Base-by-base conservation (phyloP, 64 coral and sea anemone species). In the Montipora sp. region DNA sequence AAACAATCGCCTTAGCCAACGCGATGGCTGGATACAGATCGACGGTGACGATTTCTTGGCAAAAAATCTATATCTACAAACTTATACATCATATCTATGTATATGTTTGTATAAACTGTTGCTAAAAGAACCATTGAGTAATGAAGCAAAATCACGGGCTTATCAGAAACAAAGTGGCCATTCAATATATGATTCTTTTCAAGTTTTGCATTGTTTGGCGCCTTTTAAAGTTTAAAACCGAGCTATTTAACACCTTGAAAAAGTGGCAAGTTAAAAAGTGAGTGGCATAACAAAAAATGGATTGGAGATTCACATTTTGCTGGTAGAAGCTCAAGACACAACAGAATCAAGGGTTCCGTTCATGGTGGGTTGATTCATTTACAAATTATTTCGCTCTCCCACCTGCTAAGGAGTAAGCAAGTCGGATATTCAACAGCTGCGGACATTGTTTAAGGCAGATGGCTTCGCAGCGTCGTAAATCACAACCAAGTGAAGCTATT, bases 391-490 rank as follows among this genome's bases (percentile, higher is more conserved):
- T 3, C 61, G 82, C 20, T 71, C 18, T 50, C 19, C 82, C 82
- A 85, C 82, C 82, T 85, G 82, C 82, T 57, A 5, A 1, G 20
- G 46, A 4, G 46, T 50, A 85, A 71, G 61, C 61, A 71, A 85
- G 66, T 85, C 80, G 65, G 82, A 85, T 68, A 20, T 67, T 19
- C 13, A 50, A 36, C 82, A 85, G 82, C 82, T 85, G 82, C 19
- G 19, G n/a, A 85, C 59, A 85, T 85, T 85, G 82, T 85, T 85
- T 71, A 16, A 3, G 65, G 65, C 82, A 85, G 82, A 85, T 85
- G 82, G 82, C 82, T 85, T 2, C 8, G 27, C 45, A 85, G 82
- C 59, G 18, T 14, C 12, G 71, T 49, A 85, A 69, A 85, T 84
- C 63, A 84, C 45, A 47, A 45, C 11, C 61, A 48, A 66, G 14